Evolutionary conservation across 2,888 invertebrate genomes (phyloP).

Genomic region (Oscheius sp.): DNA sequence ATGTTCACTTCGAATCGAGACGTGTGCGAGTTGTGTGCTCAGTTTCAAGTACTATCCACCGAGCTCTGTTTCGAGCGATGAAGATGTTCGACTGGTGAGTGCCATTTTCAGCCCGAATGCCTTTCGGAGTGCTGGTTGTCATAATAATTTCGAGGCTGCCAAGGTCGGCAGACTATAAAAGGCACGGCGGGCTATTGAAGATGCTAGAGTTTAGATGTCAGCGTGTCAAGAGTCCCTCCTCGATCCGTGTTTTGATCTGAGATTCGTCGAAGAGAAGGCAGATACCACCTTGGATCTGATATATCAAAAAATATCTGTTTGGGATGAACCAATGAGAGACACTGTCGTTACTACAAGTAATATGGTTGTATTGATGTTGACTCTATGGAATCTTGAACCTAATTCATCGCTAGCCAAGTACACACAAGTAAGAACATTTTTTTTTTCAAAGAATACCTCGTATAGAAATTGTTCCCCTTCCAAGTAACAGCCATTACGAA

Average conservation of each 20-base stretch:
- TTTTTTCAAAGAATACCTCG: background rate
- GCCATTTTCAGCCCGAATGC: constrained; percentile 8
- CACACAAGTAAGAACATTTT: constrained; percentile 1
- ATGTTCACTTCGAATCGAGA: constrained; percentile 42
- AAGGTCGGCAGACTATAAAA: background rate
- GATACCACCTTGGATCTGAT: constrained; percentile 34
- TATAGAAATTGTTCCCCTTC: constrained; percentile 31
- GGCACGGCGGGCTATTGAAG: background rate
- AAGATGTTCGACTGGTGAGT: constrained; percentile 36
- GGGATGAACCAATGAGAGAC: constrained; percentile 30
- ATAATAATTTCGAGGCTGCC: constrained; percentile 17
- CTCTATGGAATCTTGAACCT: constrained; percentile 38
- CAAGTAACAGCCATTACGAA: constrained; percentile 26
- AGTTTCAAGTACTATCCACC: constrained; percentile 35
- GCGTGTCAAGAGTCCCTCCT: constrained; percentile 39
- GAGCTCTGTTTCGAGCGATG: constrained; percentile 34
- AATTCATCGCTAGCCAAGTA: constrained; percentile 36
- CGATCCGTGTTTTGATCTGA: constrained; percentile 47
- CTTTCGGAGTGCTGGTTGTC: constrained; percentile 14
- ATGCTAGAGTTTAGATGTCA: constrained; percentile 36
- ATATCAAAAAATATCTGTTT: constrained; percentile 37
- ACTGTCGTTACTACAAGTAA: constrained; percentile 28
- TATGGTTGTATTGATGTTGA: constrained; percentile 32
- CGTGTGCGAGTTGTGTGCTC: constrained; percentile 44
- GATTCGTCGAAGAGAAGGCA: constrained; percentile 45